Percentiles rank a stretch among this genome's conserved stretches.
Conservation (phyloP, 1,140 invertebrate genomes). For the Andrena cerasifolii region DNA sequence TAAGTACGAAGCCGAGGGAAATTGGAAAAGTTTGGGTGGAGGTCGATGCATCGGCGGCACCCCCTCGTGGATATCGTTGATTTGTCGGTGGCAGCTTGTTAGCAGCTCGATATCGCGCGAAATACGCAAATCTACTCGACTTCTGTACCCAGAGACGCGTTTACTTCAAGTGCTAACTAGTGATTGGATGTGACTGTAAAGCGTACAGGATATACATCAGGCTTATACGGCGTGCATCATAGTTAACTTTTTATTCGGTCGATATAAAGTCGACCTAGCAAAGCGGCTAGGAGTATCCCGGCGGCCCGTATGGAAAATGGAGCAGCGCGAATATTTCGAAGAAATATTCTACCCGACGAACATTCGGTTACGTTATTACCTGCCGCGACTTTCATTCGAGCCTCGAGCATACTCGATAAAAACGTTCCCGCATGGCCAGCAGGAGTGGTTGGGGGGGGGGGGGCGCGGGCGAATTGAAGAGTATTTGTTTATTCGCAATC, state of each 20-base stretch:
- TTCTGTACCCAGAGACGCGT: background rate
- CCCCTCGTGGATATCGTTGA: constrained; percentile 39
- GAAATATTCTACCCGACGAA: constrained; percentile 33
- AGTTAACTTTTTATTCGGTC: constrained; percentile 21
- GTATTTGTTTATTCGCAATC: constrained; percentile 46
- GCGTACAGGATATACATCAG: background rate
- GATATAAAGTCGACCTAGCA: constrained; percentile 21
- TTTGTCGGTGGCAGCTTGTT: constrained; percentile 51
- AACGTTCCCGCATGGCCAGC: constrained; percentile 1
- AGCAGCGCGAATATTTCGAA: constrained; percentile 33
- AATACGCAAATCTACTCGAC: background rate
- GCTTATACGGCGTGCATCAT: background rate
- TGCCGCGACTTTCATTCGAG: constrained; percentile 26
- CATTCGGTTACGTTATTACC: constrained; percentile 35
- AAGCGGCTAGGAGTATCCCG: background rate
- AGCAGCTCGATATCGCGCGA: constrained; percentile 30
- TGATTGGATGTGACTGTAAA: constrained; percentile 10
- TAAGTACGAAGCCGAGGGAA: constrained; percentile 76
- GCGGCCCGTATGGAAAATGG: constrained; percentile 25
- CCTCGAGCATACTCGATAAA: constrained; percentile 21
- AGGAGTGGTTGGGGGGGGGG: no score
- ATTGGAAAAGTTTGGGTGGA: constrained; percentile 75
- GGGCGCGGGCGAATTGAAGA: background rate
- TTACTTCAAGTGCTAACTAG: constrained; percentile 34
- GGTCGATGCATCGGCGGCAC: constrained; percentile 47